phyloP scores from a whole-genome alignment of 1,140 invertebrate genomes.

The Heliconius hermathena region DNA sequence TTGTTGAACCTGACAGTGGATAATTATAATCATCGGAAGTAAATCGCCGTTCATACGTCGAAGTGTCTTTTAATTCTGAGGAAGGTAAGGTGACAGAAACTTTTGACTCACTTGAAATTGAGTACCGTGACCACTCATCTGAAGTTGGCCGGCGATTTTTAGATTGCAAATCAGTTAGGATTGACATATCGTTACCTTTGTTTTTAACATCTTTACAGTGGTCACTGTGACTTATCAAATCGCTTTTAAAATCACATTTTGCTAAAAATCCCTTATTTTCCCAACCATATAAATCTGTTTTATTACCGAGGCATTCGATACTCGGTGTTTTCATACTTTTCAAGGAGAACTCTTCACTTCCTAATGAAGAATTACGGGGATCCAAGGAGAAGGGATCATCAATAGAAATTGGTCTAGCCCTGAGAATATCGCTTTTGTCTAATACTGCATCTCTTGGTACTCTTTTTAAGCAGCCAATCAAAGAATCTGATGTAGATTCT shows the following conservation, averaged over 20 bases:
- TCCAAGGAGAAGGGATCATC: constrained; percentile 75
- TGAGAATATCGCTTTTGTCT: constrained; percentile 67
- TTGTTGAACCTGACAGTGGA: constrained; percentile 58
- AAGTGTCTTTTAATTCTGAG: constrained; percentile 63
- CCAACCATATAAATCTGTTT: constrained; percentile 80
- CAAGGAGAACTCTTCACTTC: constrained; percentile 53
- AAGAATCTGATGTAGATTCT: constrained; percentile 77
- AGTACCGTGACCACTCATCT: constrained; percentile 59
- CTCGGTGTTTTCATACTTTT: constrained; percentile 69
- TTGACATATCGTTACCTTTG: constrained; percentile 47
- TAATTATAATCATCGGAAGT: constrained; percentile 70
- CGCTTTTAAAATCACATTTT: constrained; percentile 62
- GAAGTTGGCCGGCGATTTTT: constrained; percentile 49
- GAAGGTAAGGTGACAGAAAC: constrained; percentile 63
- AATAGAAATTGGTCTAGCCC: constrained; percentile 72
- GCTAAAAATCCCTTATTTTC: constrained; percentile 79
- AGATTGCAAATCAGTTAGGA: constrained; percentile 39
- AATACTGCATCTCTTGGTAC: constrained; percentile 45
- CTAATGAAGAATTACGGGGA: constrained; percentile 46
- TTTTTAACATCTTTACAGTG: constrained; percentile 48
- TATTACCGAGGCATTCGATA: constrained; percentile 72
- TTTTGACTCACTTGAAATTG: constrained; percentile 69
- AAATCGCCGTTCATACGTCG: constrained; percentile 58
- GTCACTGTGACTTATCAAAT: constrained; percentile 44
- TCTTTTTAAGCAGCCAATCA: constrained; percentile 68